A percentile compares a stretch with the other conserved stretches of the same genome.
These are phyloP conservation scores for Hirtodrosophila cameraria DNA, from an alignment of 2,888 invertebrate genomes.

Conservation along the genomic window DNA sequence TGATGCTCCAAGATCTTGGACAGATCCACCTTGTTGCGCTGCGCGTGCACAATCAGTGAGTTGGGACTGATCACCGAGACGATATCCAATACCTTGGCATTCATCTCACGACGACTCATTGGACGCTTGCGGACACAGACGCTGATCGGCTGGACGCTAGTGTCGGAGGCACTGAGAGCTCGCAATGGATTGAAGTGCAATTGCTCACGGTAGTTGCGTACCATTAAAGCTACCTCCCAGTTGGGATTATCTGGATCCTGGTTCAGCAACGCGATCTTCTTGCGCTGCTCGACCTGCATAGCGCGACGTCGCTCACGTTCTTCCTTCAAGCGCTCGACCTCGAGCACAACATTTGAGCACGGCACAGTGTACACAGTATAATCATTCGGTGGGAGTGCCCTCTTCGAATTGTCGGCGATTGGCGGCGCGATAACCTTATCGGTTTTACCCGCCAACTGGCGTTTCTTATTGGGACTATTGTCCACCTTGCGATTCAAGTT, in stretches of 20 bases:
- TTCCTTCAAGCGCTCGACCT: slow-evolving; percentile 97
- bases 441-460: neutral
- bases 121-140: slow-evolving; percentile 99
- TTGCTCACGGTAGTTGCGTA: slow-evolving; percentile 92
- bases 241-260: slow-evolving; percentile 97
- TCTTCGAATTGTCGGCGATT: neutral
- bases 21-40: slow-evolving; percentile 97
- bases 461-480: slow-evolving; percentile 22
- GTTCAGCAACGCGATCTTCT: slow-evolving; percentile 94
- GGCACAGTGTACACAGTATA: too few relatives aligned
- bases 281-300: slow-evolving; percentile 94
- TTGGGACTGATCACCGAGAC: slow-evolving; percentile 97
- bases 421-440: slow-evolving; percentile 6
- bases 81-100: slow-evolving; percentile 95
- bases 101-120: slow-evolving; percentile 93
- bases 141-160: slow-evolving; percentile 97
- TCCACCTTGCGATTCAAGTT: slow-evolving; percentile 34
- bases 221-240: slow-evolving; percentile 98
- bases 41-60: slow-evolving; percentile 95
- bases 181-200: slow-evolving; percentile 95
- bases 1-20: slow-evolving; percentile 99
- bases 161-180: too few relatives aligned
- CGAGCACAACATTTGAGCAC: slow-evolving; percentile 94
- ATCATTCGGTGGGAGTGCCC: too few relatives aligned
- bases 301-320: slow-evolving; percentile 96